A percentile compares a stretch with the other conserved stretches of the same genome.
These are phyloP conservation scores for Columba livia DNA, from an alignment of 2,113 vertebrate species.

Conservation along the genomic window DNA sequence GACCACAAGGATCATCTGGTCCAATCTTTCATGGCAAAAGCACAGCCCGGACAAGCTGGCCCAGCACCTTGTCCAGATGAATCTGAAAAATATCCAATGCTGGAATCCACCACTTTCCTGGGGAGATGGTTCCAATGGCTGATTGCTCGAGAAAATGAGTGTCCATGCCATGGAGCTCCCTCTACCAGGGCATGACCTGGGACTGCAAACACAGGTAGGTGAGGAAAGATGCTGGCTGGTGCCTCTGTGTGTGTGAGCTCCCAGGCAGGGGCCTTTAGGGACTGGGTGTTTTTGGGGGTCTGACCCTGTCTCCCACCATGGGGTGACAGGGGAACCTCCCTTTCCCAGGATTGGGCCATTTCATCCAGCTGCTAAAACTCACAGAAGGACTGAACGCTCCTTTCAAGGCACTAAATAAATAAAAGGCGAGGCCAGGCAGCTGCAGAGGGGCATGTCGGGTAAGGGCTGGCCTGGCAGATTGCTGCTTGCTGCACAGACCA, in stretches of 20 bases:
- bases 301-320: fast-evolving
- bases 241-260: fast-evolving
- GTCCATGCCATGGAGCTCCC: too few species aligned
- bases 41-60: too few species aligned
- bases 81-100: too few species aligned
- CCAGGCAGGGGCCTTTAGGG: not conserved
- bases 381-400: not conserved
- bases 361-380: not conserved
- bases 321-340: not conserved
- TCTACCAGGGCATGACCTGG: not conserved
- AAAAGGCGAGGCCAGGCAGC: not conserved
- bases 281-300: fast-evolving
- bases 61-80: too few species aligned
- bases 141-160: fast-evolving
- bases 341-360: not conserved
- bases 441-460: not conserved
- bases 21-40: too few species aligned
- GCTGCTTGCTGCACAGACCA: conserved; percentile 19
- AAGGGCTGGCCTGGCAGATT: conserved; percentile 6
- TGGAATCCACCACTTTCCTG: too few species aligned
- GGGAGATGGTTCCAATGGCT: too few species aligned
- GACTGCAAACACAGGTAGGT: not conserved
- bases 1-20: too few species aligned
- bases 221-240: not conserved
- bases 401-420: not conserved